phyloP scores from a whole-genome alignment of 2,113 vertebrate species.

The Gorsachius goisagi region DNA sequence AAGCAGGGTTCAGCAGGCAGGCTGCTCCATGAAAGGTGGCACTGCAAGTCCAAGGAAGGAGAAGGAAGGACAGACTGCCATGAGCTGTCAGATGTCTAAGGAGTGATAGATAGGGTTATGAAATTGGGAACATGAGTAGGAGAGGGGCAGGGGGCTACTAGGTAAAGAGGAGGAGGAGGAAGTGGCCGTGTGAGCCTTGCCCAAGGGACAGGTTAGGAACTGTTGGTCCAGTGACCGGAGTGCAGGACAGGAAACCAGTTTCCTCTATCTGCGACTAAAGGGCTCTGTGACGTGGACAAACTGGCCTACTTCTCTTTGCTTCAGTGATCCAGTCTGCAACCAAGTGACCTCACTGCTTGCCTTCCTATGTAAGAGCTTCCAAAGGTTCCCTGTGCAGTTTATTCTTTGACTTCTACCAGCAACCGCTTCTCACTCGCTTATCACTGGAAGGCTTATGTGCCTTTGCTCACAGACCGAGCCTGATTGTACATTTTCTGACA shows the following conservation, averaged over 20 bases:
- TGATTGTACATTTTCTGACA: accelerated
- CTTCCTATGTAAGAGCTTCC: neutral
- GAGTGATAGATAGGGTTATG: neutral
- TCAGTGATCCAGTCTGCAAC: neutral
- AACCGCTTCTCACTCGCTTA: accelerated
- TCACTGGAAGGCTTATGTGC: neutral
- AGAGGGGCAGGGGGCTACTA: neutral
- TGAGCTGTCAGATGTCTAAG: neutral
- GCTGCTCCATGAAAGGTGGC: neutral
- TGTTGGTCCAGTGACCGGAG: neutral
- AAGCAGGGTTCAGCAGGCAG: neutral
- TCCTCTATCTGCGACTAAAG: neutral
- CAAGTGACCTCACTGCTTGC: neutral
- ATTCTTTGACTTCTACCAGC: neutral
- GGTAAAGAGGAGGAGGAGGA: slow-evolving; percentile 32
- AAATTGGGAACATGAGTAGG: neutral
- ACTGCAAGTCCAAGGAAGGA: neutral
- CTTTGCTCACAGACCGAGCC: neutral
- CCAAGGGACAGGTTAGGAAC: neutral
- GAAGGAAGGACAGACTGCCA: neutral
- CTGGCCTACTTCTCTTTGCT: slow-evolving; percentile 41
- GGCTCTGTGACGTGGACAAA: neutral
- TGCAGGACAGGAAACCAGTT: neutral
- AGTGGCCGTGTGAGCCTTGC: neutral
- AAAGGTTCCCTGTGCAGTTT: neutral